A percentile compares a stretch with the other conserved stretches of the same genome.
Conservation (phyloP, 2,797 vertebrate species). For the Lutjanus campechanus region DNA sequence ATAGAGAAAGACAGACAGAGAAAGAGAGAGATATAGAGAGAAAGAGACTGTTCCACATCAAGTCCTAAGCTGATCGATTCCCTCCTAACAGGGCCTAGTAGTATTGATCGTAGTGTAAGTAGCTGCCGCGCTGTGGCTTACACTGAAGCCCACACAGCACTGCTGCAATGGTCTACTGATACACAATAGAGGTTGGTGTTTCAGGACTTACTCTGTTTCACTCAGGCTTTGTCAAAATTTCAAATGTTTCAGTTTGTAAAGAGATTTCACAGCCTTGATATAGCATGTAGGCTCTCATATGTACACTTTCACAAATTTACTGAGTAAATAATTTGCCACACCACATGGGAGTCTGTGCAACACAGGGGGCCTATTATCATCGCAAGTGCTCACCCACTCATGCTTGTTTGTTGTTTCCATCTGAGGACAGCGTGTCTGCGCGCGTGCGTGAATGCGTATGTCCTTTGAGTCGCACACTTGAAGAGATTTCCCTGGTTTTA, state of each 20-base stretch:
- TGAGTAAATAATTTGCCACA: conserved; percentile 53
- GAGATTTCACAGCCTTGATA: conserved; percentile 16
- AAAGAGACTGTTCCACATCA: conserved; percentile 76
- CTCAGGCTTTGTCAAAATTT: neutral
- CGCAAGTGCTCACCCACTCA: conserved; percentile 50
- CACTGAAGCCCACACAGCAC: conserved; percentile 64
- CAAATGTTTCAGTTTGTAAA: conserved; percentile 21
- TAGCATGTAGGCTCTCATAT: conserved; percentile 6
- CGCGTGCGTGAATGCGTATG: neutral
- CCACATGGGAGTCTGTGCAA: conserved; percentile 28
- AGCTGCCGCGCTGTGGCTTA: conserved; percentile 77
- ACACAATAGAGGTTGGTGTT: conserved; percentile 34
- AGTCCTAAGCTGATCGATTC: conserved; percentile 82
- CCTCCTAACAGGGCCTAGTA: conserved; percentile 77
- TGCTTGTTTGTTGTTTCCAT: conserved; percentile 55
- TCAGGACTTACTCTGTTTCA: conserved; percentile 26
- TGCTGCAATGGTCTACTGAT: conserved; percentile 44
- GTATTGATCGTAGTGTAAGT: conserved; percentile 83
- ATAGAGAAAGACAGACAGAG: conserved; percentile 63
- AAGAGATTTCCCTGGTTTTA: conserved; percentile 66
- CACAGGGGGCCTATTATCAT: conserved; percentile 46
- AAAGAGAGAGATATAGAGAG: conserved; percentile 57
- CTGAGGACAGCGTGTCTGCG: conserved; percentile 12
- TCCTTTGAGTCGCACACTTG: conserved; percentile 53
- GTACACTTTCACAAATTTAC: conserved; percentile 39